Evolutionary conservation across 2,888 invertebrate genomes (phyloP).

Genomic region (Trilocha varians): DNA sequence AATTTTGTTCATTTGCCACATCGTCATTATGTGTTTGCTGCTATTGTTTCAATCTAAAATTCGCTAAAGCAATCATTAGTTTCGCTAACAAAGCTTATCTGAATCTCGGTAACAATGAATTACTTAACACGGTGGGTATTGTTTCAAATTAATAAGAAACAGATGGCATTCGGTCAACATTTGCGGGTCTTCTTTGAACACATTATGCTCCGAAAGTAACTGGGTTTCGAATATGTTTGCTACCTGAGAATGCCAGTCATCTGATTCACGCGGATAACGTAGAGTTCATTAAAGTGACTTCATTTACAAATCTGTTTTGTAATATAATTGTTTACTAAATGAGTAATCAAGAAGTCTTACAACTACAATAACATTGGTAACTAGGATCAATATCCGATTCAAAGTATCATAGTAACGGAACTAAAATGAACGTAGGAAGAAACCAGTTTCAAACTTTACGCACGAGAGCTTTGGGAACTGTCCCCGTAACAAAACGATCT

Average conservation of each 20-base stretch:
- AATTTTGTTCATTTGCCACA: neutral
- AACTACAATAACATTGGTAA: neutral
- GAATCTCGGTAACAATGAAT: slow-evolving; percentile 24
- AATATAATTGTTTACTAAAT: neutral
- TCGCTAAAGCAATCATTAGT: slow-evolving; percentile 33
- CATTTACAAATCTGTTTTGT: neutral
- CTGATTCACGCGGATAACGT: neutral
- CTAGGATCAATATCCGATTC: neutral
- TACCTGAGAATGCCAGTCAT: neutral
- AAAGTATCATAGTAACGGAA: neutral
- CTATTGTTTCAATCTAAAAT: slow-evolving; percentile 26
- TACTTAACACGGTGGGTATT: slow-evolving; percentile 17
- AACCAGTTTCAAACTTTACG: neutral
- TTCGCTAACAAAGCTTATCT: slow-evolving; percentile 39
- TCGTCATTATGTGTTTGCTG: neutral
- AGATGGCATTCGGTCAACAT: neutral
- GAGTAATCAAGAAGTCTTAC: neutral
- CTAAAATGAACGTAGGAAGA: neutral
- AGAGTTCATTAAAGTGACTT: neutral
- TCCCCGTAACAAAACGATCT: slow-evolving; percentile 7
- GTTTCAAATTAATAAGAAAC: neutral
- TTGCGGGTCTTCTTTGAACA: neutral
- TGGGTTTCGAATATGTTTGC: neutral
- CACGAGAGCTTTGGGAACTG: neutral
- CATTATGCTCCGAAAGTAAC: neutral